Evolutionary conservation across 2,888 invertebrate species (phyloP).

Genomic region (Ornithoptera priamus): DNA sequence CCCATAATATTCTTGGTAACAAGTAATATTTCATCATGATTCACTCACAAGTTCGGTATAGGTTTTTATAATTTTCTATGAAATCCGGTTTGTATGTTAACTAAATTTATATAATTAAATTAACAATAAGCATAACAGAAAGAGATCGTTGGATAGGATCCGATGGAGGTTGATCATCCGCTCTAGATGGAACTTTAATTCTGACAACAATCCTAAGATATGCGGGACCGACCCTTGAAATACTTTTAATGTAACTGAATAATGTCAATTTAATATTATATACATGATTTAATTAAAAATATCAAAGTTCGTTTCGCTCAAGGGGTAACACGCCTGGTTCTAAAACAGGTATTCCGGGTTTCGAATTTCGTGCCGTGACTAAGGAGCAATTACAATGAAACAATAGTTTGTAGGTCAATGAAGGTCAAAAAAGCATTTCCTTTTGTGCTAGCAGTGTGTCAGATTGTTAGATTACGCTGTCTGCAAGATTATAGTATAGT

Average conservation of each 20-base stretch:
- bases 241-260: neutral
- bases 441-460: slow-evolving; percentile 10
- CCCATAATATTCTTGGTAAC: neutral
- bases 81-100: neutral
- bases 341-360: slow-evolving; percentile 23
- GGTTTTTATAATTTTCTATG: neutral
- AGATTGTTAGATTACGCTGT: slow-evolving; percentile 14
- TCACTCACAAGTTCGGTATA: neutral
- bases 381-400: slow-evolving; percentile 16
- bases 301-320: slow-evolving; percentile 5
- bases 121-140: no score
- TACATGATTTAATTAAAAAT: neutral
- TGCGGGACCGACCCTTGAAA: no score
- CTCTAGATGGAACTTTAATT: no score
- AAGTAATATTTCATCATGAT: neutral
- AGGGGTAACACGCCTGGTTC: slow-evolving; percentile 11
- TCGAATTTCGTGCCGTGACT: slow-evolving; percentile 25
- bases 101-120: no score
- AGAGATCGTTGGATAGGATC: no score
- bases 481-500: slow-evolving; percentile 6
- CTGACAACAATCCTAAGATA: no score
- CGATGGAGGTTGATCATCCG: no score
- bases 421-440: slow-evolving; percentile 24
- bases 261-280: neutral
- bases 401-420: slow-evolving; percentile 25